Base-by-base conservation (phyloP, 2,888 invertebrate genomes). In the Quadriops clusia region DNA sequence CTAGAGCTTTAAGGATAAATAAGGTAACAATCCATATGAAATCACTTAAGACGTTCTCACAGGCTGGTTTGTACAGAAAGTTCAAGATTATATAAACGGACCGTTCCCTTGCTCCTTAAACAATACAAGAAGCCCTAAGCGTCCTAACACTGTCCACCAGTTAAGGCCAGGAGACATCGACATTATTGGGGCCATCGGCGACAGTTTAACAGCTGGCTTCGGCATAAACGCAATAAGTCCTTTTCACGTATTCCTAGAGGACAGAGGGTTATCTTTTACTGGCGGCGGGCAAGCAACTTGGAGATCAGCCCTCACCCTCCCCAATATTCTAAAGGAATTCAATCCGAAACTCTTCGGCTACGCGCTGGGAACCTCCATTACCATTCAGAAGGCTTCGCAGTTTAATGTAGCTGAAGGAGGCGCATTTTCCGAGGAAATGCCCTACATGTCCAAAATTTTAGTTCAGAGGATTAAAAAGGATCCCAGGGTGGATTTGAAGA, bases 341-440 rank as follows among this genome's bases (percentile, higher is more conserved):
- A 78, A 77, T 54, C 72, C 73, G 0, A 64, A 70, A 23, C 49
- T 79, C 10, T 58, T 72, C 30, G 78, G 78, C 1, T 77, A 70
- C 41, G 65, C 77, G 0, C 33, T 62, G 1, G 55, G 58, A 9
- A 68, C 72, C 46, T 64, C 69, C 0, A 48, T 64, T 4, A 56
- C 65, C 1, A 56, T 56, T 16, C 60, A 61, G 13, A 35, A 38
- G 31, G 55, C 44, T 3, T 63, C 70, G 0, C 60, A 64, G 43
- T 69, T 75, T 36, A 74, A 76, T 46, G 67, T 72, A 1, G 76
- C 72, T 11, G 74, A 74, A 49, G 44, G 56, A 27, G 71, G 65
- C 1, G 70, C 74, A 3, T 65, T 71, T 60, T 71, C 72, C 1
- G 49, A 54, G 5, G 70, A 76, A 35, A 54, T 69, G 44, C 67